Evolutionary conservation across 1,140 invertebrate genomes (phyloP).

Genomic region (Pteromalus puparum): DNA sequence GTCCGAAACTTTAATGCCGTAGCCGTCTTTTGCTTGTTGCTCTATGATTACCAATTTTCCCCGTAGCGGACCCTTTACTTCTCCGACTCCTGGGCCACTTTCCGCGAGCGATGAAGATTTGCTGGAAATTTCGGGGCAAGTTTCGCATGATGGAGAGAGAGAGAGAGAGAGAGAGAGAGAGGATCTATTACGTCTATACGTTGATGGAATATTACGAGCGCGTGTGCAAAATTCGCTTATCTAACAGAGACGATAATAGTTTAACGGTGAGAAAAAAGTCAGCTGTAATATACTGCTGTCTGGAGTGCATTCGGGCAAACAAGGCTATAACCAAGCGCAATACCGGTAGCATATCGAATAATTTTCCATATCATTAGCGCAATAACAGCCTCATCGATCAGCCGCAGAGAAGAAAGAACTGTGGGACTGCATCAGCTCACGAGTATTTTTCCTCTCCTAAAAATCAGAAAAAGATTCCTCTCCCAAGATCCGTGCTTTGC

Average conservation of each 20-base stretch:
- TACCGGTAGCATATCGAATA: background rate
- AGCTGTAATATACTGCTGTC: too few species aligned
- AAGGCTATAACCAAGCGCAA: background rate
- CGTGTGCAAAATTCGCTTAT: too few species aligned
- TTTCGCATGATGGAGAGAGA: too few species aligned
- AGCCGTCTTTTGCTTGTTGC: constrained; percentile 59
- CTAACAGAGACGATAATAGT: too few species aligned
- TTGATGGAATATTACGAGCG: too few species aligned
- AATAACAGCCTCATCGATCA: too few species aligned
- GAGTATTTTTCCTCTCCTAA: constrained; percentile 10
- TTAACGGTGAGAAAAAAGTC: too few species aligned
- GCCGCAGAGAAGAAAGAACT: background rate
- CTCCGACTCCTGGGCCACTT: constrained; percentile 19
- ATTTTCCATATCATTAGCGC: background rate
- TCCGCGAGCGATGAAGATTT: background rate
- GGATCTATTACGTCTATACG: too few species aligned
- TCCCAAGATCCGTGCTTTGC: background rate
- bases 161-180: too few species aligned
- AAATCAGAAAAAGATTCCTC: constrained; percentile 21
- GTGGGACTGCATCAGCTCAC: background rate
- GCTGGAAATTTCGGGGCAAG: too few species aligned
- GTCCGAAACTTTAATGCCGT: constrained; percentile 72
- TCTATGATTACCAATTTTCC: constrained; percentile 77
- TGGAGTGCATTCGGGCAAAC: too few species aligned
- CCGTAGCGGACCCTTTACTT: constrained; percentile 33